Evolutionary conservation across 2,113 vertebrate genomes (phyloP).

Genomic region (Oophaga pumilio): DNA sequence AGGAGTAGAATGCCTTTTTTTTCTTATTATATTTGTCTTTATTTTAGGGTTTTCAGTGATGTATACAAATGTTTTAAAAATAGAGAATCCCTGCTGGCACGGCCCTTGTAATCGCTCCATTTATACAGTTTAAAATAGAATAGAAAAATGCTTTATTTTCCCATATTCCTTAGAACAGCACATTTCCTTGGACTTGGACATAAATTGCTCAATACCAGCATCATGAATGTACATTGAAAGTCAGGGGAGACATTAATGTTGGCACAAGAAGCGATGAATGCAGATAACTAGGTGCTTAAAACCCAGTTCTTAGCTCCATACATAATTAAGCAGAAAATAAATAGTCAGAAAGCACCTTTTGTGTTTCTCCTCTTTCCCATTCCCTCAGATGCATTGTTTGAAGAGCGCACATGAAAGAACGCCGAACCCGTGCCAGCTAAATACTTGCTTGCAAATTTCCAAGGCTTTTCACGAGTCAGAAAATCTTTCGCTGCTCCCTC

Average conservation of each 20-base stretch:
- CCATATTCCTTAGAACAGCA: not conserved
- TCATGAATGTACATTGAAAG: constrained; percentile 4
- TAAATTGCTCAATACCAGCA: not conserved
- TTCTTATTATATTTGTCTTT: not conserved
- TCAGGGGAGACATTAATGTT: not conserved
- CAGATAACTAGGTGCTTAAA: constrained; percentile 16
- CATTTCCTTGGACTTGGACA: not conserved
- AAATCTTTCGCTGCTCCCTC: not conserved
- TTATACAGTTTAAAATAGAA: not conserved
- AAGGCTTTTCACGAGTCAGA: constrained; percentile 27
- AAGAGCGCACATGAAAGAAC: not conserved
- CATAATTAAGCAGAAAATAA: constrained; percentile 47
- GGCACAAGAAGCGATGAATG: not conserved
- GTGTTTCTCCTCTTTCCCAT: not conserved
- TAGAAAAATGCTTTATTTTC: not conserved
- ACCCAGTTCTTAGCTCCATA: not conserved
- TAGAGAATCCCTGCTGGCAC: not conserved
- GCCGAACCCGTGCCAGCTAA: not conserved
- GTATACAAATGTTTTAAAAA: not conserved
- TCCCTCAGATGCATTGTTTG: constrained; percentile 7
- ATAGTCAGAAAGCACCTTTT: constrained; percentile 32
- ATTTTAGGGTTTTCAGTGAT: not conserved
- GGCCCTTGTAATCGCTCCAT: not conserved
- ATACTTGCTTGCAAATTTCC: constrained; percentile 32
- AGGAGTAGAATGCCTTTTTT: too few species aligned